These are phyloP conservation scores for Halocaridina rubra DNA, from an alignment of 2,888 invertebrate species.

Conservation along the genomic window DNA sequence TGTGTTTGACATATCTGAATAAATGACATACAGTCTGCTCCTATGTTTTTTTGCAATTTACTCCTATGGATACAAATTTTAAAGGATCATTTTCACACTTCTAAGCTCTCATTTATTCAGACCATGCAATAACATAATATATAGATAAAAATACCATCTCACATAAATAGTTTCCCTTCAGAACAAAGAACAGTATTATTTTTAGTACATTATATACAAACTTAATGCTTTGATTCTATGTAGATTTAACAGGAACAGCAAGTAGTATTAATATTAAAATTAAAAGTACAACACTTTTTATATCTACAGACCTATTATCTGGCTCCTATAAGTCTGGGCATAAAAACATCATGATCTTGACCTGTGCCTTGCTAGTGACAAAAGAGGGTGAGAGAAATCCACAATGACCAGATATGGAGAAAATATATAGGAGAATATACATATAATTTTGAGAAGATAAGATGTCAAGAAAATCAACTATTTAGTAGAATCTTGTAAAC, in stretches of 20 bases:
- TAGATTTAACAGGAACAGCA: slow-evolving; percentile 7
- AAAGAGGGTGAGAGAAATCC: not conserved
- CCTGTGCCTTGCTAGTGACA: not conserved
- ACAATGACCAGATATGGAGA: too few relatives aligned
- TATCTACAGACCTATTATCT: not conserved
- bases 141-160: not conserved
- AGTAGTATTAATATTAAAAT: not conserved
- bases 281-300: not conserved
- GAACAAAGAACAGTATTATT: not conserved
- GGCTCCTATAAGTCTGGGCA: not conserved
- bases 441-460: too few relatives aligned
- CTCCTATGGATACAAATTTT: not conserved
- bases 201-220: slow-evolving; percentile 6
- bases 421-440: too few relatives aligned
- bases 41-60: not conserved
- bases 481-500: too few relatives aligned
- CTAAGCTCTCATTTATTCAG: not conserved
- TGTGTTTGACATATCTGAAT: not conserved
- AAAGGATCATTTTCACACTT: not conserved
- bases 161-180: slow-evolving; percentile 5
- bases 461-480: too few relatives aligned
- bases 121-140: not conserved
- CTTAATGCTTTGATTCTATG: slow-evolving; percentile 11
- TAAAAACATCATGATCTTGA: not conserved
- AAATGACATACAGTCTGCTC: not conserved